Base-by-base conservation (phyloP, 2,888 invertebrate genomes). In the Agonum fuliginosum region DNA sequence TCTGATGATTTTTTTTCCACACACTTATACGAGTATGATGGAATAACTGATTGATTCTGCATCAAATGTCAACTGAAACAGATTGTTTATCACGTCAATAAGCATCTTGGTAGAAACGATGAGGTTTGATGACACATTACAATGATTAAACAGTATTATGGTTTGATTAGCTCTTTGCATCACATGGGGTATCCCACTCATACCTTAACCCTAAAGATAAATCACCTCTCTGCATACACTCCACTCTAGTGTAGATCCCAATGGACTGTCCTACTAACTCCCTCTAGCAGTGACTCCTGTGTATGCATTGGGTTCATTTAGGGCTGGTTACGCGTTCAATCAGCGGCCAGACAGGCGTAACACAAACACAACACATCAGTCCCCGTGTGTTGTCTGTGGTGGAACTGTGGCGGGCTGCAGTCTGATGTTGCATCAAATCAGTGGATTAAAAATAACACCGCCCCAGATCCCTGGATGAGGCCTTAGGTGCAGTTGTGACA, bases 361-460 rank as follows among this genome's bases (percentile, higher is more conserved):
- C 46, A 17, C 8, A 17, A 48, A 22, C 54, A 54, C 22, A 24
- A n/a, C 22, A 1, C 54, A n/a, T n/a, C 24, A 14, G 4, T 20
- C 58, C 17, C 5, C 1, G 54, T 62, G 58, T 30, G 27, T n/a
- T 27, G 30, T 27, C 17, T 17, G 17, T 46, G 46, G 46, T 46
- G 4, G n/a, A 48, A n/a, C 3, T 1, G 54, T 24, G 54, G 24
- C 24, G 17, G 27, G 58, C 17, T 30, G 14, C 30, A 8, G 58
- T 17, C 30, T 30, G 58, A 27, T 17, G 58, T 17, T 20, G 58
- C 58, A 62, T 62, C 30, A 27, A 62, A 62, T 30, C 14, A 62
- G 17, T 14, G 30, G 58, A 62, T 62, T 62, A 62, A 62, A 62
- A 54, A 54, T 46, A 46, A 46, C 37, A 37, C 37, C 1, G 12